A percentile compares a stretch with the other conserved stretches of the same genome.
phyloP scores from a whole-genome alignment of 2,888 invertebrate genomes.

The Acleris sparsana region DNA sequence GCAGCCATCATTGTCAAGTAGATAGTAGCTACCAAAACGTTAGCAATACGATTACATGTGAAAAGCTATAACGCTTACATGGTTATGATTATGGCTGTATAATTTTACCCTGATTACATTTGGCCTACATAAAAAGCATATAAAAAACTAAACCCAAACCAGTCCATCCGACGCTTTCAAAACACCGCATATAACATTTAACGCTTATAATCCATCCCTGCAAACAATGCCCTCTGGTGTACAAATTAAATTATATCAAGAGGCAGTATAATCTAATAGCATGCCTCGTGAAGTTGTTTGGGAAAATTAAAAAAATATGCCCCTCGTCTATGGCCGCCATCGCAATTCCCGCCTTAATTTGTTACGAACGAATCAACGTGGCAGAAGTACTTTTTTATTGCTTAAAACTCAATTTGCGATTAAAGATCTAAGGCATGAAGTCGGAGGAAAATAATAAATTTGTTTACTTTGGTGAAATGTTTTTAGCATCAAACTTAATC shows the following conservation, averaged over 20 bases:
- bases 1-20: too few species aligned
- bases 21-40: too few species aligned
- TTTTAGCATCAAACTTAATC: too few species aligned
- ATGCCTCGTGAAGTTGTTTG: conserved; percentile 66
- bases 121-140: too few species aligned
- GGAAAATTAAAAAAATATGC: conserved; percentile 80
- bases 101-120: too few species aligned
- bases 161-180: background rate
- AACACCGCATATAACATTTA: conserved; percentile 29
- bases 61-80: too few species aligned
- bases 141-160: background rate
- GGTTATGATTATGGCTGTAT: too few species aligned
- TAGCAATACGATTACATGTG: too few species aligned
- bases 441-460: background rate
- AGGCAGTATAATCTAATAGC: conserved; percentile 72
- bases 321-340: conserved; percentile 67
- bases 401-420: conserved; percentile 28
- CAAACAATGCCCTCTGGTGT: conserved; percentile 52
- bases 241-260: conserved; percentile 71
- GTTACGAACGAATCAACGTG: conserved; percentile 67
- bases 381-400: conserved; percentile 38
- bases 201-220: conserved; percentile 42
- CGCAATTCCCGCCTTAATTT: conserved; percentile 79
- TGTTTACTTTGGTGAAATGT: background rate
- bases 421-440: conserved; percentile 7